Conservation (phyloP, 2,888 invertebrate species). For the Anorthoa munda region DNA sequence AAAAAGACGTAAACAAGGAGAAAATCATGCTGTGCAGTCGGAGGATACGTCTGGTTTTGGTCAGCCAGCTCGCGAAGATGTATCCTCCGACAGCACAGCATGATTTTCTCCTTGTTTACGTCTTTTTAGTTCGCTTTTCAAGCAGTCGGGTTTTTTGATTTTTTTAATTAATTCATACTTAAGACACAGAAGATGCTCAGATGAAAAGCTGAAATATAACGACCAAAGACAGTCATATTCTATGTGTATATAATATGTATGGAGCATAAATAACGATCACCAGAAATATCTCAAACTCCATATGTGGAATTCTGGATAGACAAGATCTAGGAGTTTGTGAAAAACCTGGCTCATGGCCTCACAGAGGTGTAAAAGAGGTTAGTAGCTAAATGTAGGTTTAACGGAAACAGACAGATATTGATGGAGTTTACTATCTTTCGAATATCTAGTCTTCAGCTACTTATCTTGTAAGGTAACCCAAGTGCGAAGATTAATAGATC, state of each 20-base stretch:
- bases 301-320: background rate
- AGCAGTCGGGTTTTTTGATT: too few species aligned
- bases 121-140: too few species aligned
- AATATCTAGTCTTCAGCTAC: constrained; percentile 3
- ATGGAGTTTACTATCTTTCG: constrained; percentile 2
- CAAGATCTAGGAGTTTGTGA: background rate
- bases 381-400: background rate
- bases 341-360: background rate
- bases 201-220: background rate
- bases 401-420: constrained; percentile 12
- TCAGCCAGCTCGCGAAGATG: too few species aligned
- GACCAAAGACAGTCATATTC: background rate
- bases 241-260: background rate
- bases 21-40: too few species aligned
- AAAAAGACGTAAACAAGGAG: too few species aligned
- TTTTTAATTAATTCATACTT: too few species aligned
- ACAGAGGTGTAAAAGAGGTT: background rate
- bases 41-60: too few species aligned
- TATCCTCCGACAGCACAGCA: too few species aligned
- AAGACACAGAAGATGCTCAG: background rate
- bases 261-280: background rate
- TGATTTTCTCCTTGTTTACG: too few species aligned
- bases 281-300: background rate
- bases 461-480: constrained; percentile 21
- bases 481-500: constrained; percentile 46